These are phyloP conservation scores for Cherax quadricarinatus DNA, from an alignment of 1,140 invertebrate species.

Conservation along the genomic window DNA sequence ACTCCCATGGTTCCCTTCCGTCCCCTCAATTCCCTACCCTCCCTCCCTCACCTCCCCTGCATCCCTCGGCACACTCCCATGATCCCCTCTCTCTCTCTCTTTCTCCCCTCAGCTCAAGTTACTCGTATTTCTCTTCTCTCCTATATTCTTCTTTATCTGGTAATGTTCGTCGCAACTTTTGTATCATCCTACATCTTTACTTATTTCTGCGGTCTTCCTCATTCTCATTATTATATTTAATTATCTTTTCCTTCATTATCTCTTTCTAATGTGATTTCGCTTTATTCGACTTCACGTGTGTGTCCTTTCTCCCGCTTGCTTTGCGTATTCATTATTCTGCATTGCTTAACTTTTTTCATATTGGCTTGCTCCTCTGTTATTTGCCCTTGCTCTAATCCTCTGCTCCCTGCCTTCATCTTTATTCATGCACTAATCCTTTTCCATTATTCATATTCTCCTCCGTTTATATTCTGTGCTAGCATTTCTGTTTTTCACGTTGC, in stretches of 20 bases:
- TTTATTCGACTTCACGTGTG: neutral
- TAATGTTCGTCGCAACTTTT: neutral
- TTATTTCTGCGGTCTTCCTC: no score
- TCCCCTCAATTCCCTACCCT: neutral
- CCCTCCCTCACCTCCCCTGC: neutral
- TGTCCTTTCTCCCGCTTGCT: neutral
- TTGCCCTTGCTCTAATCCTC: slow-evolving; percentile 20
- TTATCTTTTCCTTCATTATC: no score
- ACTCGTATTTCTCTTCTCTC: neutral
- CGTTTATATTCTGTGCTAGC: neutral
- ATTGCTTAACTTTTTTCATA: neutral
- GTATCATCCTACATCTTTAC: neutral
- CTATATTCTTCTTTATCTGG: neutral
- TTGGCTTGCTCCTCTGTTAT: neutral
- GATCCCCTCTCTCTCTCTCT: neutral
- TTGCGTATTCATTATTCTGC: slow-evolving; percentile 2
- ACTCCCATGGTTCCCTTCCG: neutral
- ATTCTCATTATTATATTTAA: no score
- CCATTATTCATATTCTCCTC: slow-evolving; percentile 37
- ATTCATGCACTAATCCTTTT: slow-evolving; percentile 41
- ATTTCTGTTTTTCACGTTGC: neutral
- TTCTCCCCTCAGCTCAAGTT: neutral
- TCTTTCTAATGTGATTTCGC: no score
- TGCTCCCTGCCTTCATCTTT: slow-evolving; percentile 36
- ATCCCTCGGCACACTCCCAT: neutral